Evolutionary conservation across 1,140 invertebrate species (phyloP).

Genomic region (Drosophila setifemur): DNA sequence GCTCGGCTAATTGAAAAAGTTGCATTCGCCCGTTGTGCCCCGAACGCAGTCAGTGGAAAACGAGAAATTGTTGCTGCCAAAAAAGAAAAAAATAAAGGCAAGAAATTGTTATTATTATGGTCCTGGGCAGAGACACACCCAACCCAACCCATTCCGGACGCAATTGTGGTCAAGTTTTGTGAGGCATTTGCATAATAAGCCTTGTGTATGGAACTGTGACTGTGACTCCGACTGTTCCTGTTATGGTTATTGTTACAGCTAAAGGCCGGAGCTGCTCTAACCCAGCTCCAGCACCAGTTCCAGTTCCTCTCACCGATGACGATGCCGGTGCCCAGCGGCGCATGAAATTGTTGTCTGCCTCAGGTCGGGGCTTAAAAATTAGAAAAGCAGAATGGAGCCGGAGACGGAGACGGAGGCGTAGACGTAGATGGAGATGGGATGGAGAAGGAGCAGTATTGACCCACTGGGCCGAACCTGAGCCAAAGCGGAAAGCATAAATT

Average conservation of each 20-base stretch:
- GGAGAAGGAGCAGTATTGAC: neutral
- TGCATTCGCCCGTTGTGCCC: slow-evolving; percentile 49
- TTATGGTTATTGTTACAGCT: slow-evolving; percentile 35
- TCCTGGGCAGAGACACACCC: slow-evolving; percentile 10
- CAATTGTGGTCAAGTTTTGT: slow-evolving; percentile 55
- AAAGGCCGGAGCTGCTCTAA: neutral
- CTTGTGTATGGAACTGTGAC: slow-evolving; percentile 56
- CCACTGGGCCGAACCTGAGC: slow-evolving; percentile 20
- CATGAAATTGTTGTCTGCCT: slow-evolving; percentile 74
- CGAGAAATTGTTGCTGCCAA: slow-evolving; percentile 24
- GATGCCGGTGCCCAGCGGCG: slow-evolving; percentile 50
- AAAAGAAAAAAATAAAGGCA: neutral
- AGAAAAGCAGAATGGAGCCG: no score
- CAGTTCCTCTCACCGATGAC: no score
- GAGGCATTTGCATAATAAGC: slow-evolving; percentile 73
- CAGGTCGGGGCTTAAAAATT: slow-evolving; percentile 58
- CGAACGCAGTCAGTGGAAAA: slow-evolving; percentile 39
- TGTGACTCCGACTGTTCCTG: slow-evolving; percentile 30
- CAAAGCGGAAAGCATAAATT: slow-evolving; percentile 79
- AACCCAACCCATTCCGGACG: slow-evolving; percentile 4
- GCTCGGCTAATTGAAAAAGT: slow-evolving; percentile 71
- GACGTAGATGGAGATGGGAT: no score
- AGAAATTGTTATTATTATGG: slow-evolving; percentile 53
- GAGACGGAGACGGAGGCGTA: no score
- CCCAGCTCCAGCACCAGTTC: no score